A percentile compares a stretch with the other conserved stretches of the same genome.
Conservation (phyloP, 2,888 invertebrate species). For the Stenotaenia linearis region DNA sequence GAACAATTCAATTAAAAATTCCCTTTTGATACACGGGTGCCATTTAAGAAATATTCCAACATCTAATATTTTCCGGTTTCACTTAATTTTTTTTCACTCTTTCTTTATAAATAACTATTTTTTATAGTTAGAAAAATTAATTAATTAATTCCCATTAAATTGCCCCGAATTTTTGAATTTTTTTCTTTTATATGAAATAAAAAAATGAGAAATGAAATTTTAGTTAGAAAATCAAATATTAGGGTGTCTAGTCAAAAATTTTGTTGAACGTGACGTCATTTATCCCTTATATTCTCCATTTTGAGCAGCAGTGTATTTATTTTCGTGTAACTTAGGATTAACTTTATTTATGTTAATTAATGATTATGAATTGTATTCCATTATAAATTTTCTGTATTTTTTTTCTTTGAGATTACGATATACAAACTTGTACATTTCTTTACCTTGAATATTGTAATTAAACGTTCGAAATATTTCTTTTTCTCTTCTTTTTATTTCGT, state of each 20-base stretch:
- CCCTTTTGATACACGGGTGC: not conserved
- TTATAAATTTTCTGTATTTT: not conserved
- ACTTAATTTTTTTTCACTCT: not conserved
- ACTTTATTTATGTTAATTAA: not conserved
- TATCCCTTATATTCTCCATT: not conserved
- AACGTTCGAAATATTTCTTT: not conserved
- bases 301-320: conserved; percentile 2
- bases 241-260: not conserved
- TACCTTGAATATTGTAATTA: not conserved
- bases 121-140: not conserved
- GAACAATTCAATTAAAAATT: not conserved
- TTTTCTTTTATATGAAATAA: not conserved
- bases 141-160: not conserved
- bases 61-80: too few relatives aligned
- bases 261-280: not conserved
- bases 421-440: not conserved
- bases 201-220: not conserved
- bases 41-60: not conserved
- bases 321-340: too few relatives aligned
- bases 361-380: not conserved
- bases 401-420: not conserved
- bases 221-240: not conserved
- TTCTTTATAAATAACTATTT: not conserved
- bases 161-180: not conserved
- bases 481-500: not conserved